These are phyloP conservation scores for Phoxinus phoxinus DNA, from an alignment of 2,113 vertebrate genomes.

Conservation along the genomic window DNA sequence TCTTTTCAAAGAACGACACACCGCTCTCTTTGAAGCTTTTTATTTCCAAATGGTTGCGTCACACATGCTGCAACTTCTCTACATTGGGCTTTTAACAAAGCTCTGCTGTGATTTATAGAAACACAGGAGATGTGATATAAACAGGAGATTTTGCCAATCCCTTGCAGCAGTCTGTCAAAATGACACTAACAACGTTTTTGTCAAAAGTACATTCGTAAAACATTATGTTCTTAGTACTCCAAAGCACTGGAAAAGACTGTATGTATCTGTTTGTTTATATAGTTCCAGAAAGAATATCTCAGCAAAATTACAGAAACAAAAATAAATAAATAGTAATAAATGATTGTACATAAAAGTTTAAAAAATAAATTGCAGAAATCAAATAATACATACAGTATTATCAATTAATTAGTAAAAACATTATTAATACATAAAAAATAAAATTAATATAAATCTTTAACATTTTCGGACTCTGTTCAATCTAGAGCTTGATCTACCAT, in stretches of 20 bases:
- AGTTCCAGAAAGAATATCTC: background rate
- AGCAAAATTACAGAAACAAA: too few species aligned
- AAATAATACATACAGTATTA: too few species aligned
- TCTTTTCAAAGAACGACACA: background rate
- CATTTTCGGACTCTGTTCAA: background rate
- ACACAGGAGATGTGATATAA: background rate
- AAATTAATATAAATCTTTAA: background rate
- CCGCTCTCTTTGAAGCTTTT: conserved; percentile 24
- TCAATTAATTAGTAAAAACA: too few species aligned
- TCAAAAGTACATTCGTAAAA: background rate
- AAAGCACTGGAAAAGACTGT: background rate
- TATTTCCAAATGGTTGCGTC: conserved; percentile 49
- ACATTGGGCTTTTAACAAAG: conserved; percentile 4
- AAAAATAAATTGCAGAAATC: too few species aligned
- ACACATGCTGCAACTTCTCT: background rate
- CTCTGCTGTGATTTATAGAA: conserved; percentile 17
- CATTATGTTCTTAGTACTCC: background rate
- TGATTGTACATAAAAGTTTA: too few species aligned
- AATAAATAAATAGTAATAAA: too few species aligned
- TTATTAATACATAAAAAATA: background rate
- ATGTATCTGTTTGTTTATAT: background rate
- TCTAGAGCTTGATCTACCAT: background rate
- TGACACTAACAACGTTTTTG: conserved; percentile 3
- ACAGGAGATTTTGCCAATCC: background rate
- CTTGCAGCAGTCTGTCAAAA: conserved; percentile 1